phyloP scores from a whole-genome alignment of 2,888 invertebrate genomes.

The Drosophila kambysellisi region DNA sequence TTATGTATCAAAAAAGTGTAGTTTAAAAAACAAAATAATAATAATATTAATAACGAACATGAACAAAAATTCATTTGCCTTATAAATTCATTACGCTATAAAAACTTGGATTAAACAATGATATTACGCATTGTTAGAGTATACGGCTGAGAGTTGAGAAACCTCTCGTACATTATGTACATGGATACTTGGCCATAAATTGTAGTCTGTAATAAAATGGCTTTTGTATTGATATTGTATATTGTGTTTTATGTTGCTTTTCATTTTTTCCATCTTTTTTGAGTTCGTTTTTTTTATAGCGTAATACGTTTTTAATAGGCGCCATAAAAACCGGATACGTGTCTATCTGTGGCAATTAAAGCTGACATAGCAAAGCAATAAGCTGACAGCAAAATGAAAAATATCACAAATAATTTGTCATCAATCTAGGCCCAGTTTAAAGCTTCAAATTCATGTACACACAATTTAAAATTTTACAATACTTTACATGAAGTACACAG shows the following conservation, averaged over 20 bases:
- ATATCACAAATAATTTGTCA: conserved; percentile 16
- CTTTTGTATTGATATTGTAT: conserved; percentile 61
- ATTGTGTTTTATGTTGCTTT: conserved; percentile 54
- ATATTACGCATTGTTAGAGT: conserved; percentile 8
- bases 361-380: conserved; percentile 12
- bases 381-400: conserved; percentile 18
- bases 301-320: conserved; percentile 66
- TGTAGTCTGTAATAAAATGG: conserved; percentile 63
- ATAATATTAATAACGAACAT: neutral
- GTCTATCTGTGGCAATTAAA: conserved; percentile 52
- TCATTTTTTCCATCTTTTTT: conserved; percentile 9
- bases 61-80: neutral
- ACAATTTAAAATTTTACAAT: neutral
- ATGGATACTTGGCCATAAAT: conserved; percentile 43
- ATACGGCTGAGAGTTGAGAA: conserved; percentile 13
- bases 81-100: neutral
- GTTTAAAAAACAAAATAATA: neutral
- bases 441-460: conserved; percentile 13
- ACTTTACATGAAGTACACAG: conserved; percentile 16
- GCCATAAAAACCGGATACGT: conserved; percentile 38
- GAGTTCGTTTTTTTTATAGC: conserved; percentile 40
- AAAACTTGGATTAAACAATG: neutral
- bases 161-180: conserved; percentile 19
- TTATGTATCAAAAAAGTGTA: neutral
- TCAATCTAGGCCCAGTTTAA: conserved; percentile 18